Evolutionary conservation across 1,140 invertebrate genomes (phyloP).

Genomic region (Aradophagus sp.): DNA sequence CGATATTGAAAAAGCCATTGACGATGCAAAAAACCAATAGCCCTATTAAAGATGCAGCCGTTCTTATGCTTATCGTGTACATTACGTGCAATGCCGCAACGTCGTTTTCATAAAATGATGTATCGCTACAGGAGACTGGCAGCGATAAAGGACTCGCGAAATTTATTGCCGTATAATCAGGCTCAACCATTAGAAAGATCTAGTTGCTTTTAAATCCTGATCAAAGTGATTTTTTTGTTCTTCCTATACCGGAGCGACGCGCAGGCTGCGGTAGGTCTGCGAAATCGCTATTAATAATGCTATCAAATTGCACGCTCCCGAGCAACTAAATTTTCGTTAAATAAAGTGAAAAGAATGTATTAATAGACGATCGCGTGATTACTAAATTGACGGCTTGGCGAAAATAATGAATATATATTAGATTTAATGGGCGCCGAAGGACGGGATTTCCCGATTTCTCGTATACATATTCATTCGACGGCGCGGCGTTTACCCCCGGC

Average conservation of each 20-base stretch:
- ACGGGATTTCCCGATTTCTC: constrained; percentile 1
- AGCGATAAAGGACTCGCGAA: constrained; percentile 30
- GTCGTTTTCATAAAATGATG: constrained; percentile 47
- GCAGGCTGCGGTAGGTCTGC: constrained; percentile 37
- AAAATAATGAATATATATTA: constrained; percentile 24
- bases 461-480: constrained; percentile 7
- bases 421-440: constrained; percentile 3
- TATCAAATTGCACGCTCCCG: constrained; percentile 39
- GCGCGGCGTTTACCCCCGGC: not conserved
- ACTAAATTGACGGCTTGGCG: constrained; percentile 23
- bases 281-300: constrained; percentile 47
- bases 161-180: constrained; percentile 48
- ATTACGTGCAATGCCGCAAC: constrained; percentile 40
- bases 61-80: constrained; percentile 47
- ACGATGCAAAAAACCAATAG: no score
- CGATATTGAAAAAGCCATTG: no score
- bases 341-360: constrained; percentile 14
- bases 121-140: constrained; percentile 28
- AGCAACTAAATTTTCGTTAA: constrained; percentile 3
- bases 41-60: constrained; percentile 40
- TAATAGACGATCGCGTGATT: constrained; percentile 3
- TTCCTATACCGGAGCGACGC: not conserved
- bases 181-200: constrained; percentile 39
- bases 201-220: constrained; percentile 28
- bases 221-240: constrained; percentile 40